Percentiles rank a stretch among this genome's conserved stretches.
phyloP scores from a whole-genome alignment of 2,888 invertebrate genomes.

The Therioaphis trifolii region DNA sequence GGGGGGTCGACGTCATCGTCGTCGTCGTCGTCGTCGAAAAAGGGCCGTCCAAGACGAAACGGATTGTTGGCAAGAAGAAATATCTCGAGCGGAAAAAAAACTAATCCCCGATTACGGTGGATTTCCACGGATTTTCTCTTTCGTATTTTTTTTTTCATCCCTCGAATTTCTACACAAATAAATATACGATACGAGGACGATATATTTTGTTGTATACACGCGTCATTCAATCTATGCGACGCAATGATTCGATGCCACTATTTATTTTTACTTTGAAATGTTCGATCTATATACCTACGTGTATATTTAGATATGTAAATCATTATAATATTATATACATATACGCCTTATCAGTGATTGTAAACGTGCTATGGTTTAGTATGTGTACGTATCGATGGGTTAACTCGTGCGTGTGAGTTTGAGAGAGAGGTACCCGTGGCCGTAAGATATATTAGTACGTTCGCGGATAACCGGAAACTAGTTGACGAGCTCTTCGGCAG shows the following conservation, averaged over 20 bases:
- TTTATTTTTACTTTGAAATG: too few species aligned
- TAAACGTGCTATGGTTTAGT: neutral
- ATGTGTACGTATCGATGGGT: neutral
- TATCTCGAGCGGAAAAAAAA: constrained; percentile 59
- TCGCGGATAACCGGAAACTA: neutral
- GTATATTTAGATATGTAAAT: neutral
- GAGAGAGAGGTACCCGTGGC: neutral
- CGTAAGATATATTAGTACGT: neutral
- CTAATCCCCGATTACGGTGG: constrained; percentile 60
- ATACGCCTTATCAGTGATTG: too few species aligned
- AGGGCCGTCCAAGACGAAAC: constrained; percentile 56
- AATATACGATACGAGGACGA: constrained; percentile 33
- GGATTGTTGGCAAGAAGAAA: constrained; percentile 60
- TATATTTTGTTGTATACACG: neutral
- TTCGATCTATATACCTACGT: too few species aligned
- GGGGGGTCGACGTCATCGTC: constrained; percentile 6
- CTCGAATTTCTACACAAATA: constrained; percentile 35
- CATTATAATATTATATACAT: too few species aligned
- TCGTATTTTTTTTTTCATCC: constrained; percentile 11
- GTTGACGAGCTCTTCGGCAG: neutral
- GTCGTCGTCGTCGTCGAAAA: constrained; percentile 34
- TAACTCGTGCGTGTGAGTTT: neutral
- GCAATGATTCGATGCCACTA: neutral
- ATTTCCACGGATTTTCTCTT: constrained; percentile 61
- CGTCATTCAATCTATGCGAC: neutral